Percentiles rank a stretch among this genome's conserved stretches.
These are phyloP conservation scores for Huso huso DNA, from an alignment of 2,797 vertebrate species.

Conservation along the genomic window DNA sequence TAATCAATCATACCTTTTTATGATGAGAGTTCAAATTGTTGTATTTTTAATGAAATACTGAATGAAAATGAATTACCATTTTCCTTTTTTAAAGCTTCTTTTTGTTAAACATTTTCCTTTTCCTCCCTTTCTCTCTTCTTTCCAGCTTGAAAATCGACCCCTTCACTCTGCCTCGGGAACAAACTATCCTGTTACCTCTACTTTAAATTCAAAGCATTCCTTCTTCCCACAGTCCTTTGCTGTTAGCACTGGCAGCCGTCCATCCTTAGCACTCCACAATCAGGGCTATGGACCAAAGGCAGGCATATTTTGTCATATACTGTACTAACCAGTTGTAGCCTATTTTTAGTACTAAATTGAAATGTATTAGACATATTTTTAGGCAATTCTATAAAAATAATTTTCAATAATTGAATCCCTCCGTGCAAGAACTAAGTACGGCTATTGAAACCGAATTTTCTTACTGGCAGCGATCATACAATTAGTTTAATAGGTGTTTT, in stretches of 20 bases:
- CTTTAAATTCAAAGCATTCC: conserved; percentile 49
- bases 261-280: conserved; percentile 28
- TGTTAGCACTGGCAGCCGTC: conserved; percentile 28
- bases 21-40: too few species aligned
- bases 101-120: conserved; percentile 7
- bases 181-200: conserved; percentile 56
- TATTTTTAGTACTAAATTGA: background rate
- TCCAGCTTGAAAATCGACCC: conserved; percentile 55
- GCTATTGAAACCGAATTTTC: too few species aligned
- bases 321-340: background rate
- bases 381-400: too few species aligned
- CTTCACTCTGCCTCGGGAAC: conserved; percentile 44
- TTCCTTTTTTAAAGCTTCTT: background rate
- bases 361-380: too few species aligned
- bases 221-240: conserved; percentile 36
- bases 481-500: too few species aligned
- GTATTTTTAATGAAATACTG: too few species aligned
- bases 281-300: conserved; percentile 54
- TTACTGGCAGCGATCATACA: too few species aligned
- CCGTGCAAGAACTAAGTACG: too few species aligned
- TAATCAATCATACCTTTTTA: too few species aligned
- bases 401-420: too few species aligned
- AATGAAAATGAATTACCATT: too few species aligned
- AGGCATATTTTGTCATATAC: conserved; percentile 17
- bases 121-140: conserved; percentile 17